Conservation (phyloP, 2,113 vertebrate genomes). For the Gnathonemus longibarbis region DNA sequence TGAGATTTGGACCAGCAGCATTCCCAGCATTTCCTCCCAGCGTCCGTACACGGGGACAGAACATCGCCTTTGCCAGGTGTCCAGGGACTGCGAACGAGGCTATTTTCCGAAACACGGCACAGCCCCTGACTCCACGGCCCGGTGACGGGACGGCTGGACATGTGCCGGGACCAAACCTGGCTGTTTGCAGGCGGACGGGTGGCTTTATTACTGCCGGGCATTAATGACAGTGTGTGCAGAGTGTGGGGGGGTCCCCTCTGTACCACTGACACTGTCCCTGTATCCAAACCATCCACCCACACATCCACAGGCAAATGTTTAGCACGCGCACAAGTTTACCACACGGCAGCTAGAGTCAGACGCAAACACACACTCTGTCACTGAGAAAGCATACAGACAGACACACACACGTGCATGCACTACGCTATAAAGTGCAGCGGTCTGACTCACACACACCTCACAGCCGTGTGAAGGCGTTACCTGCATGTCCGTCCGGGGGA, state of each 20-base stretch:
- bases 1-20: background rate
- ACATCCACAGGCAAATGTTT: background rate
- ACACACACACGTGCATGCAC: background rate
- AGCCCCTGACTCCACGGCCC: background rate
- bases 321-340: background rate
- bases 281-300: background rate
- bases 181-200: background rate
- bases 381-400: background rate
- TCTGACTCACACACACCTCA: background rate
- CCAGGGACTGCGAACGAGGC: background rate
- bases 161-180: background rate
- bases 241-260: background rate
- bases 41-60: background rate
- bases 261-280: background rate
- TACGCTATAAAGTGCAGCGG: background rate
- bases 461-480: background rate
- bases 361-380: background rate
- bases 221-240: background rate
- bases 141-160: background rate
- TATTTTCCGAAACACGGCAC: background rate
- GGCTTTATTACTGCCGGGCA: background rate
- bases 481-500: background rate
- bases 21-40: background rate
- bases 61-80: background rate
- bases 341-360: background rate